A percentile compares a stretch with the other conserved stretches of the same genome.
These are phyloP conservation scores for Luehdorfia chinensis DNA, from an alignment of 1,140 invertebrate species.

Conservation along the genomic window DNA sequence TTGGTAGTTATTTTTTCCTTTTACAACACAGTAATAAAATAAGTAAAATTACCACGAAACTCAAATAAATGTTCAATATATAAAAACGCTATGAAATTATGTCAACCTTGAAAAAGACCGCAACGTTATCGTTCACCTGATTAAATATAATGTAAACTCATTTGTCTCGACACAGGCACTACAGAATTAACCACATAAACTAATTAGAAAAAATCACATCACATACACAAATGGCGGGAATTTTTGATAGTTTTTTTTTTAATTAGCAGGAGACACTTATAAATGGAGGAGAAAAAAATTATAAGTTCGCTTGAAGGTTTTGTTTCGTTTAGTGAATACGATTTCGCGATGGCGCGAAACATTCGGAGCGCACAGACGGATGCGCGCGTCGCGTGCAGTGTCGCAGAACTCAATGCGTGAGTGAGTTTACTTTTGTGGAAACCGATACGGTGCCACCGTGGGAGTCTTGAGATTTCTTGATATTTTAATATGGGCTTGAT, in stretches of 20 bases:
- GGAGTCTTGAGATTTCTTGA: background rate
- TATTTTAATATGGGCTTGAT: background rate
- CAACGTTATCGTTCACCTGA: slow-evolving; percentile 43
- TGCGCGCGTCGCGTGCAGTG: slow-evolving; percentile 62
- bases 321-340: slow-evolving; percentile 27
- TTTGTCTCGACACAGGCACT: slow-evolving; percentile 29
- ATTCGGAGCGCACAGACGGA: slow-evolving; percentile 43
- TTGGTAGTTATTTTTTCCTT: too few relatives aligned
- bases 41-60: background rate
- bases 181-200: slow-evolving; percentile 23
- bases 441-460: slow-evolving; percentile 42
- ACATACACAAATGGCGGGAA: slow-evolving; percentile 28
- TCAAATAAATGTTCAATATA: background rate
- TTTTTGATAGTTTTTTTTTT: slow-evolving; percentile 30
- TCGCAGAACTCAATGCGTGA: slow-evolving; percentile 48
- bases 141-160: slow-evolving; percentile 52
- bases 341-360: slow-evolving; percentile 53
- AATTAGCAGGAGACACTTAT: slow-evolving; percentile 4
- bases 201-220: slow-evolving; percentile 33
- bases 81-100: slow-evolving; percentile 6
- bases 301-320: slow-evolving; percentile 11
- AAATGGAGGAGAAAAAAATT: slow-evolving; percentile 24
- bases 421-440: slow-evolving; percentile 39
- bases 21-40: too few relatives aligned
- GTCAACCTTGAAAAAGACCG: slow-evolving; percentile 29